Base-by-base conservation (phyloP, 1,140 invertebrate species). In the Hormaphis cornu region DNA sequence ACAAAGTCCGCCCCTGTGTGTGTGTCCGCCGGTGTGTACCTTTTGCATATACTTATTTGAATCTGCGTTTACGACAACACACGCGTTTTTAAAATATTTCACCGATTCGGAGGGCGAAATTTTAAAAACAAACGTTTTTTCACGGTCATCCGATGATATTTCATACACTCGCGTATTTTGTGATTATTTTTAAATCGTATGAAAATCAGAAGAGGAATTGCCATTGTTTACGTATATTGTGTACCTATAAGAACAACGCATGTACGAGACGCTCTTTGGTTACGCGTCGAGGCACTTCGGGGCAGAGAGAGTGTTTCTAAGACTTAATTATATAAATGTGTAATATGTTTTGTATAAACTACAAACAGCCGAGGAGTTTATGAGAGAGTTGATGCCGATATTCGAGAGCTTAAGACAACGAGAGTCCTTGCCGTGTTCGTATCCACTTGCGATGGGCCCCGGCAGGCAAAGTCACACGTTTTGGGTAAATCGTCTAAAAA, bases 311-410 rank as follows among this genome's bases (percentile, higher is more conserved):
- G 35, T 35, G 28, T 48, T 28, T 58, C 14, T 40, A 20, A 26
- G 37, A 40, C 18, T 58, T 37, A 56, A 56, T 48, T 44, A 44
- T 5, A 44, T 26, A 50, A 35, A 35, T 14, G 10, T 58, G 3
- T 33, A 14, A n/a, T 46, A n/a, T 46, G 42, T 46, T 66, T 35
- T 66, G 9, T 50, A 30, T 22, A n/a, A 26, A 44, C 42, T 18
- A 28, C 12, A 66, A 48, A 66, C 74, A 93, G 90, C 90, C 81
- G 89, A 92, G 83, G 90, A 91, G 84, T 89, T 92, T 84, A 86
- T 93, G 85, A 89, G 84, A 82, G 88, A 93, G 82, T 84, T 93
- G 85, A 90, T 89, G 87, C 90, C 90, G 77, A 92, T 93, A 82
- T 92, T 93, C 85, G 90, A 93, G 82, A 88, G 87, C 81, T 85